A percentile compares a stretch with the other conserved stretches of the same genome.
These are phyloP conservation scores for Brotogeris chrysoptera DNA, from an alignment of 2,797 vertebrate genomes.

Conservation along the genomic window DNA sequence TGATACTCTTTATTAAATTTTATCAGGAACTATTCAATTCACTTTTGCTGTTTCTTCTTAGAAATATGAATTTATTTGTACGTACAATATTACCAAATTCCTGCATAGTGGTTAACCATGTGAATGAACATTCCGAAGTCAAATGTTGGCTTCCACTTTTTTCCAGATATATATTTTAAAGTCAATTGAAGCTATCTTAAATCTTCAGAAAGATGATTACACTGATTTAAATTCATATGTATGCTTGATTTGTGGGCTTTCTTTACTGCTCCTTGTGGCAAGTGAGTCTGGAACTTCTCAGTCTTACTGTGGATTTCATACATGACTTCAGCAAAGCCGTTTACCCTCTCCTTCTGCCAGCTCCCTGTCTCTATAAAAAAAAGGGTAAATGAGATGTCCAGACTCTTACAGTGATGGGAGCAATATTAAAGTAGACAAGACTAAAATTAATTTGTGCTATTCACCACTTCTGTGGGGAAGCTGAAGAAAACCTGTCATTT, in stretches of 20 bases:
- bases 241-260: neutral
- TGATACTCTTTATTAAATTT: neutral
- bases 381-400: neutral
- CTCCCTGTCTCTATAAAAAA: neutral
- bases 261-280: neutral
- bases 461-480: neutral
- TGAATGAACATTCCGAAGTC: neutral
- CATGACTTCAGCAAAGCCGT: neutral
- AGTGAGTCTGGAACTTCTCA: neutral
- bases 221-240: neutral
- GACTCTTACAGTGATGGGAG: neutral
- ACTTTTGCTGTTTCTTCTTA: neutral
- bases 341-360: neutral
- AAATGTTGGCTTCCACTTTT: neutral
- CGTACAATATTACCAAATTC: neutral
- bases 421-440: neutral
- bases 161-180: neutral
- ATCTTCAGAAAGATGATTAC: neutral
- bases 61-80: neutral
- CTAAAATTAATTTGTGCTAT: neutral
- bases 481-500: neutral
- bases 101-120: neutral
- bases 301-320: neutral
- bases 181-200: neutral
- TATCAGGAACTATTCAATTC: neutral